Evolutionary conservation across 1,140 invertebrate species (phyloP).

Genomic region (Eriosoma lanigerum): DNA sequence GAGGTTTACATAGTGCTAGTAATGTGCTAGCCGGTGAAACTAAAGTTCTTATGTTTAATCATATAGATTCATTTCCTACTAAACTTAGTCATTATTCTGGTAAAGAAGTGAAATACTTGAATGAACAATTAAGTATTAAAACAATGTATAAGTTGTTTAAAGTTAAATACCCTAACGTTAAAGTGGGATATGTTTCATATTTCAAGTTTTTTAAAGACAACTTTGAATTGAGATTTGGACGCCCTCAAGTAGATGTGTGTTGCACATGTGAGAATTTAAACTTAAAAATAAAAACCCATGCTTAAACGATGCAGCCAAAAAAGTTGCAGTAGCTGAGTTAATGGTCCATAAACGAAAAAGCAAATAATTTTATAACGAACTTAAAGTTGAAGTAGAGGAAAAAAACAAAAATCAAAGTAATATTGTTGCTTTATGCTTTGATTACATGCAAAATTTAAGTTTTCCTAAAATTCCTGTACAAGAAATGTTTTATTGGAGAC

Average conservation of each 20-base stretch:
- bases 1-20: no score
- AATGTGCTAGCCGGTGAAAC: no score
- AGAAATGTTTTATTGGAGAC: constrained; percentile 55
- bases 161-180: not conserved
- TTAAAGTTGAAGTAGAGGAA: constrained; percentile 54
- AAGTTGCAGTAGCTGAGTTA: constrained; percentile 56
- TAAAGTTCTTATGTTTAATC: no score
- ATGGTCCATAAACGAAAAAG: constrained; percentile 54
- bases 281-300: constrained; percentile 39
- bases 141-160: no score
- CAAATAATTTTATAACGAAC: constrained; percentile 55
- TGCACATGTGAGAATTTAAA: constrained; percentile 49
- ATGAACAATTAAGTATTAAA: no score
- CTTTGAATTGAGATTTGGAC: constrained; percentile 54
- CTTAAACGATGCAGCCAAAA: constrained; percentile 54
- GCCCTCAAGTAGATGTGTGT: constrained; percentile 53
- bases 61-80: no score
- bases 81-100: not conserved
- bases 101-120: no score
- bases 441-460: constrained; percentile 58
- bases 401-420: constrained; percentile 49
- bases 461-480: constrained; percentile 54
- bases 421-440: constrained; percentile 55
- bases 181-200: not conserved
- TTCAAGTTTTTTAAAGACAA: constrained; percentile 54